Conservation (phyloP, 2,113 vertebrate species). For the Bos indicus region DNA sequence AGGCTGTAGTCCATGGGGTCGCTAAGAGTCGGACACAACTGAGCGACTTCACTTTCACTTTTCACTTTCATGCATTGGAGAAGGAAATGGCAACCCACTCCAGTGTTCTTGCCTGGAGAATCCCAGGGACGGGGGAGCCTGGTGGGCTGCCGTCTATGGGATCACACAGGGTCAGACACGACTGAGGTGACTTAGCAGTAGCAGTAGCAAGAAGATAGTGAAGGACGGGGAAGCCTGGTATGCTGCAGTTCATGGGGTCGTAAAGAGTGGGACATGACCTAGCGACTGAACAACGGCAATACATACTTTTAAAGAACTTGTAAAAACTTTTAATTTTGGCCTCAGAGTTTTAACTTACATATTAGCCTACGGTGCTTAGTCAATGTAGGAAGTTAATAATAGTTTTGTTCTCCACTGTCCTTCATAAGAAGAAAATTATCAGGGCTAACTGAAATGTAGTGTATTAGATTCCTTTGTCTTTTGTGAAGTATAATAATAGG, state of each 20-base stretch:
- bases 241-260: not conserved
- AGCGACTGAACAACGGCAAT: not conserved
- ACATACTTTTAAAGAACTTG: not conserved
- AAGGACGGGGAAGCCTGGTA: not conserved
- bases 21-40: too few species aligned
- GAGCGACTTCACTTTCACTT: too few species aligned
- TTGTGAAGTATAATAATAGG: not conserved
- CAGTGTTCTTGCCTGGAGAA: too few species aligned
- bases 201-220: not conserved
- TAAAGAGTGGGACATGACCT: not conserved
- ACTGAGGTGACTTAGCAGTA: too few species aligned
- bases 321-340: not conserved
- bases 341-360: not conserved
- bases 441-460: not conserved
- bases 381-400: not conserved
- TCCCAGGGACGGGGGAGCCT: too few species aligned
- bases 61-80: too few species aligned
- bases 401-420: not conserved
- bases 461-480: not conserved
- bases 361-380: not conserved
- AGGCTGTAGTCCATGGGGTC: too few species aligned
- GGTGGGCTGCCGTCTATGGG: too few species aligned
- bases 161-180: too few species aligned
- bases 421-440: not conserved
- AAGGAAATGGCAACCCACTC: too few species aligned